Conservation (phyloP, 2,888 invertebrate genomes). For the Zhengitettix transpicula region DNA sequence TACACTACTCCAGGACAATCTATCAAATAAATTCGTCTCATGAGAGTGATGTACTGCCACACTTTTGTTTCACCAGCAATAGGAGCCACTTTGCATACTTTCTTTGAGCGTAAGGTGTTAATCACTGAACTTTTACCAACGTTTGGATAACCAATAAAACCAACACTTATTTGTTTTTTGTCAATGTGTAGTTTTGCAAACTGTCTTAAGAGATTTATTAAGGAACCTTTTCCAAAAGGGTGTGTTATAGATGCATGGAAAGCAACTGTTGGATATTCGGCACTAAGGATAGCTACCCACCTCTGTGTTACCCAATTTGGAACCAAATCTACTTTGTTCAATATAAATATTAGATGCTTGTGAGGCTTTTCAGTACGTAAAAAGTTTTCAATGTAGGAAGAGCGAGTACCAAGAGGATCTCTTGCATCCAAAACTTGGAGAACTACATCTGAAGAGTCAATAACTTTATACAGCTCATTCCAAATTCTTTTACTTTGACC, state of each 20-base stretch:
- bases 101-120: conserved; percentile 86
- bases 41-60: conserved; percentile 98
- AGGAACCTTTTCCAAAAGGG: conserved; percentile 94
- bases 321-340: conserved; percentile 93
- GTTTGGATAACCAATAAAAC: conserved; percentile 98
- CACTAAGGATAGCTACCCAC: conserved; percentile 89
- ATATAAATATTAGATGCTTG: conserved; percentile 90
- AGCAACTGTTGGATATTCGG: conserved; percentile 93
- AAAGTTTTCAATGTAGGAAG: conserved; percentile 82
- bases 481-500: conserved; percentile 95
- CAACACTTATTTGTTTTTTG: conserved; percentile 96
- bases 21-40: conserved; percentile 90
- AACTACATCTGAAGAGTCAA: conserved; percentile 96
- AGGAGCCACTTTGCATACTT: conserved; percentile 96
- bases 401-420: conserved; percentile 92
- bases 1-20: conserved; percentile 99
- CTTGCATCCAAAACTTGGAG: conserved; percentile 92
- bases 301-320: conserved; percentile 97
- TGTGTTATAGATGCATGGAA: conserved; percentile 98
- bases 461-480: conserved; percentile 97
- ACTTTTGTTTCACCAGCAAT: conserved; percentile 96
- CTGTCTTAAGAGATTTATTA: conserved; percentile 90
- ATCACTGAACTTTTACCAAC: conserved; percentile 97
- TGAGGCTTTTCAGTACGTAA: conserved; percentile 87
- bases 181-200: conserved; percentile 89